These are phyloP conservation scores for Microtus montanus DNA, from an alignment of 2,113 vertebrate species.

Conservation along the genomic window DNA sequence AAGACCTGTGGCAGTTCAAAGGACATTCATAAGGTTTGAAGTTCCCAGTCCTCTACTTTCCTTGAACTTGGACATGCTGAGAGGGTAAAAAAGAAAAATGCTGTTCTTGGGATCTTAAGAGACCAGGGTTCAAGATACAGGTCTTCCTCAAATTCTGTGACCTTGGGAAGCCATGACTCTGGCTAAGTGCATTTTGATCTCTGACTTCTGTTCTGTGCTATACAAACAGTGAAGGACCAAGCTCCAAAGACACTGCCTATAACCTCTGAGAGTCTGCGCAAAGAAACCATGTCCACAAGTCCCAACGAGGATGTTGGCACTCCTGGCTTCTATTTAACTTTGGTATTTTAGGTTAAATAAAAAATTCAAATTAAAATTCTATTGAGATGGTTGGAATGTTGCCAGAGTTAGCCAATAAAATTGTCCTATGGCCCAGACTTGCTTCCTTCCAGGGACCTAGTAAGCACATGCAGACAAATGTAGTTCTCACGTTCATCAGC, in stretches of 20 bases:
- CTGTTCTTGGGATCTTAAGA: neutral
- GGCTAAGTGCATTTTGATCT: neutral
- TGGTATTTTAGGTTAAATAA: conserved; percentile 50
- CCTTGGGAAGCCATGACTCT: neutral
- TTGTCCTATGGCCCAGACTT: neutral
- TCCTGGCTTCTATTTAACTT: conserved; percentile 42
- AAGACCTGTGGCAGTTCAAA: neutral
- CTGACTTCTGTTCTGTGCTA: neutral
- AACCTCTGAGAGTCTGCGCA: neutral
- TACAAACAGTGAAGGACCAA: neutral
- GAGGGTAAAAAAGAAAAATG: neutral
- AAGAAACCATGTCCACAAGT: conserved; percentile 7
- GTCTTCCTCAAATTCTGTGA: neutral
- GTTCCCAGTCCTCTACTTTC: neutral
- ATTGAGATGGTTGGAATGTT: conserved; percentile 36
- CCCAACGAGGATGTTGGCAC: neutral
- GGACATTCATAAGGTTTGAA: neutral
- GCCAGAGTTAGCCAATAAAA: conserved; percentile 56
- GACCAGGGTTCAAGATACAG: neutral
- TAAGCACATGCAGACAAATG: neutral
- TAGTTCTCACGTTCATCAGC: neutral
- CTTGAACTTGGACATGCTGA: neutral
- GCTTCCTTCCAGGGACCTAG: neutral
- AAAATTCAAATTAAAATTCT: conserved; percentile 52
- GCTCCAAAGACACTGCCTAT: neutral